Evolutionary conservation across 2,888 invertebrate genomes (phyloP).

Genomic region (Agriotes lineatus): DNA sequence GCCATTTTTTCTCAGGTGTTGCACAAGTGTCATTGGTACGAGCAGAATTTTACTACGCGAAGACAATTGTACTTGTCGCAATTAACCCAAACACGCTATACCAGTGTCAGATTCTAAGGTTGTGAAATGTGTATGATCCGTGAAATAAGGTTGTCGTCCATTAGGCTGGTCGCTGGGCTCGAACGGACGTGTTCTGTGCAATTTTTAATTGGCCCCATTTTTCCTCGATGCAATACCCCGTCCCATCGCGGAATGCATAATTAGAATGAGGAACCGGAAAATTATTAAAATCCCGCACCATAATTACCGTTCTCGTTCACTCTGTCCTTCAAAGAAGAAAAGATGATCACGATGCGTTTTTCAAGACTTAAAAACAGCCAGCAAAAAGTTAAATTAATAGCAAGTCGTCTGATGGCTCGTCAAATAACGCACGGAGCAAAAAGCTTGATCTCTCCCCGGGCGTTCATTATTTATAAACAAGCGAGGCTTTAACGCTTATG

Average conservation of each 20-base stretch:
- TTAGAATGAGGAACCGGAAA: conserved; percentile 3
- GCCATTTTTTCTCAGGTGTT: not conserved
- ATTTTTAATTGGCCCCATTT: not conserved
- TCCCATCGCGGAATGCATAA: not conserved
- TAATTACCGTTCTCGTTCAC: not conserved
- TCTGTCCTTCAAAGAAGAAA: not conserved
- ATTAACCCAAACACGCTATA: conserved; percentile 24
- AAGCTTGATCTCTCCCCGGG: not conserved
- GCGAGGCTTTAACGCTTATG: too few relatives aligned
- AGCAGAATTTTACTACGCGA: conserved; percentile 1
- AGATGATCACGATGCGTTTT: too few relatives aligned
- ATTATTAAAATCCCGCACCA: not conserved
- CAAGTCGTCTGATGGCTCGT: not conserved
- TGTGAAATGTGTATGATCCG: conserved; percentile 18
- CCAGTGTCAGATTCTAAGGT: conserved; percentile 14
- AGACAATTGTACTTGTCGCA: conserved; percentile 23
- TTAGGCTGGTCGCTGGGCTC: conserved; percentile 3
- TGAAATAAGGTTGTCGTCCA: conserved; percentile 11
- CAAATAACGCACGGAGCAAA: not conserved
- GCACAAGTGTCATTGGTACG: conserved; percentile 10
- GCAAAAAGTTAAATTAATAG: not conserved
- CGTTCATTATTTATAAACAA: too few relatives aligned
- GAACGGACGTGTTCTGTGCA: conserved; percentile 9
- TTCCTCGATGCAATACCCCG: not conserved
- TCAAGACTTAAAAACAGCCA: not conserved